These are phyloP conservation scores for Peribatodes rhomboidaria DNA, from an alignment of 2,888 invertebrate genomes.

Conservation along the genomic window DNA sequence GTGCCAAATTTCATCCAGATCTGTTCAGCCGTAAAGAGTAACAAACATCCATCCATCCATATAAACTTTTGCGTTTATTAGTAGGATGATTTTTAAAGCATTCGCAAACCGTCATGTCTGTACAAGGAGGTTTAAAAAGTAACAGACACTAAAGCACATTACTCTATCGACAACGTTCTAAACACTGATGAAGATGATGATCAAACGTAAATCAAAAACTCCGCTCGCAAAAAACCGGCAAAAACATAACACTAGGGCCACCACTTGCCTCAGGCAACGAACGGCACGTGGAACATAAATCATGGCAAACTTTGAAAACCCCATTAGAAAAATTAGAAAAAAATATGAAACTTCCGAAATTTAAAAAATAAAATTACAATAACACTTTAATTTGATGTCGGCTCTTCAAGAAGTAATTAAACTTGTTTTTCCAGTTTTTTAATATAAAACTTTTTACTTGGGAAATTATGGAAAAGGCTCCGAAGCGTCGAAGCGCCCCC, in stretches of 20 bases:
- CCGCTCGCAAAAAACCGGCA: neutral
- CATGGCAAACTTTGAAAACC: conserved; percentile 27
- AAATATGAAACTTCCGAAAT: conserved; percentile 43
- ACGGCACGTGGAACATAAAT: conserved; percentile 19
- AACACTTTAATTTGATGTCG: conserved; percentile 72
- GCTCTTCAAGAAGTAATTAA: conserved; percentile 71
- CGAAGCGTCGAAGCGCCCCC: conserved; percentile 32
- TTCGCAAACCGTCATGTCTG: no score
- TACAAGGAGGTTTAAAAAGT: no score
- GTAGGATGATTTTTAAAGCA: no score
- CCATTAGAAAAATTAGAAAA: conserved; percentile 44
- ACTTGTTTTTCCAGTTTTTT: conserved; percentile 75
- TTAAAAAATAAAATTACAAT: conserved; percentile 60
- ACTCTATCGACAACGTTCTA: no score
- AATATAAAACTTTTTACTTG: conserved; percentile 76
- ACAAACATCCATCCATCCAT: no score
- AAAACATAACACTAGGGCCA: neutral
- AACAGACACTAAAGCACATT: no score
- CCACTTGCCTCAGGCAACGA: neutral
- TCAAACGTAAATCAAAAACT: neutral
- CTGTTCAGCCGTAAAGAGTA: no score
- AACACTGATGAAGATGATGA: no score
- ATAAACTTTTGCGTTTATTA: no score
- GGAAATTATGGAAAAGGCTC: conserved; percentile 42
- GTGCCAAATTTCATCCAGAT: no score